Evolutionary conservation across 2,888 invertebrate genomes (phyloP).

Genomic region (Balanococcus diminutus): DNA sequence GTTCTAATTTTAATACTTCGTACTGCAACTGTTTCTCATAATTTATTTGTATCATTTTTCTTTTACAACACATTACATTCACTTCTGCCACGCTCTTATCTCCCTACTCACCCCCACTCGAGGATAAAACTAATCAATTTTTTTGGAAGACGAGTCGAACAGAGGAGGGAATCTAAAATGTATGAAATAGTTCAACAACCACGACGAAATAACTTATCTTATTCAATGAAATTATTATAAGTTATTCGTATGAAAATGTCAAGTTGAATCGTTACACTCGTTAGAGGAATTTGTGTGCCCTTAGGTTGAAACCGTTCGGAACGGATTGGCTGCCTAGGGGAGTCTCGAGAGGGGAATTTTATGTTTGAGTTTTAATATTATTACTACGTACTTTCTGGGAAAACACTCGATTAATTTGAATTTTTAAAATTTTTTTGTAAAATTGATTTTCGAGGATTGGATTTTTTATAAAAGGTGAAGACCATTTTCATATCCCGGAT

Average conservation of each 20-base stretch:
- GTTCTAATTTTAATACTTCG: neutral
- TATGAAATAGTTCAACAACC: neutral
- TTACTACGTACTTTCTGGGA: no score
- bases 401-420: no score
- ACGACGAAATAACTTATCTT: neutral
- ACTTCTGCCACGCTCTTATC: neutral
- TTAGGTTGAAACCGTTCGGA: neutral
- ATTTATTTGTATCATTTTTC: neutral
- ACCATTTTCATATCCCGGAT: no score
- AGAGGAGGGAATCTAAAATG: neutral
- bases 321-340: neutral
- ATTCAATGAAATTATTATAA: neutral
- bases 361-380: neutral
- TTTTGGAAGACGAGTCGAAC: neutral
- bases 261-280: neutral
- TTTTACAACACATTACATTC: neutral
- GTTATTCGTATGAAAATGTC: neutral
- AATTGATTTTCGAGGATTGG: no score
- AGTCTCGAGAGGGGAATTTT: neutral
- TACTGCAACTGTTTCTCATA: neutral
- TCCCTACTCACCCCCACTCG: neutral
- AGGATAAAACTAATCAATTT: neutral
- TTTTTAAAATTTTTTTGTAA: no score
- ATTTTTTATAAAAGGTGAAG: no score
- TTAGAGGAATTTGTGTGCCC: neutral